Evolutionary conservation across 2,888 invertebrate species (phyloP).

Genomic region (Cephus pulcher): DNA sequence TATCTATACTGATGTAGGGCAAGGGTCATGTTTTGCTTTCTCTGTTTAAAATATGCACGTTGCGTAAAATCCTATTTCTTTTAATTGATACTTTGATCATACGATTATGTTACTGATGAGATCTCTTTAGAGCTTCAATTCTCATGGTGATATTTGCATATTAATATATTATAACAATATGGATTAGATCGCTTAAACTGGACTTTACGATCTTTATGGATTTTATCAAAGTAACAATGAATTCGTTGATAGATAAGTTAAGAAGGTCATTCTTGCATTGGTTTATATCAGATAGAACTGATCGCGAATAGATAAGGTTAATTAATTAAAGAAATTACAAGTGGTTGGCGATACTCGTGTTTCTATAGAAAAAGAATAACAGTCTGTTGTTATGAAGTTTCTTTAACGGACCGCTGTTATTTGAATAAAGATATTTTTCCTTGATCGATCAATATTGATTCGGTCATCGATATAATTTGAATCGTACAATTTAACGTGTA

Average conservation of each 20-base stretch:
- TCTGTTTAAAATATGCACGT: background rate
- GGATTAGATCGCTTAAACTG: background rate
- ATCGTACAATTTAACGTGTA: background rate
- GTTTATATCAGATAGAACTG: background rate
- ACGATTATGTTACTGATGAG: background rate
- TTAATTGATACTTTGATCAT: background rate
- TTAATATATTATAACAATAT: background rate
- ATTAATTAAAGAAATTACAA: background rate
- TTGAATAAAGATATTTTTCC: background rate
- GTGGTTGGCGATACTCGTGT: background rate
- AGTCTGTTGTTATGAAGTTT: background rate
- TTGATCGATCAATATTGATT: background rate
- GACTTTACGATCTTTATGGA: background rate
- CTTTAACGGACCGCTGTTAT: background rate
- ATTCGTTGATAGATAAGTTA: background rate
- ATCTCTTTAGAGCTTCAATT: background rate
- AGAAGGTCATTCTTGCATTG: background rate
- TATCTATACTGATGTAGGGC: background rate
- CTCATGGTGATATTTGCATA: background rate
- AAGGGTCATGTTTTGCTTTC: background rate
- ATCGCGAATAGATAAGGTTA: background rate
- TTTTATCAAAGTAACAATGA: background rate
- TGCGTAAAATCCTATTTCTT: background rate
- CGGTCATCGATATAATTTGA: background rate
- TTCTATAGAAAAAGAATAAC: background rate